A percentile compares a stretch with the other conserved stretches of the same genome.
Evolutionary conservation across 2,888 invertebrate species (phyloP).

Genomic region (Apodemia mormo): DNA sequence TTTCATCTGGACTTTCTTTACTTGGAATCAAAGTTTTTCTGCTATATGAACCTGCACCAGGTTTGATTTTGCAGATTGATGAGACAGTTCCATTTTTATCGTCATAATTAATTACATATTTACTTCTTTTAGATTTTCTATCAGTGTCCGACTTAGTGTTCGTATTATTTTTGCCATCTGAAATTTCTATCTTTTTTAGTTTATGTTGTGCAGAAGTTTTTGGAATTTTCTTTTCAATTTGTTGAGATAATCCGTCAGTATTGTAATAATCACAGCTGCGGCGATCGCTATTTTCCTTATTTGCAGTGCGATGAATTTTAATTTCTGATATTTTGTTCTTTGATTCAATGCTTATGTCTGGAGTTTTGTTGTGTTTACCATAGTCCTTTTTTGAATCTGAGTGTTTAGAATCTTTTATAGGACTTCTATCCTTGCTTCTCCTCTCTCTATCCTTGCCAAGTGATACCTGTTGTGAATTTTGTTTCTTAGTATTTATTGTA

Average conservation of each 20-base stretch:
- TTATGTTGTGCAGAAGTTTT: conserved; percentile 28
- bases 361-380: not conserved
- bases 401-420: not conserved
- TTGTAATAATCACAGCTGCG: not conserved
- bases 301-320: not conserved
- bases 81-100: conserved; percentile 76
- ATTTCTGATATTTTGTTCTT: conserved; percentile 8
- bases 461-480: not conserved
- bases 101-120: conserved; percentile 74
- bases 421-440: conserved; percentile 2
- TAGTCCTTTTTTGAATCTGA: not conserved
- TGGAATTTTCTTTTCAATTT: conserved; percentile 15
- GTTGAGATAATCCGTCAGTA: not conserved
- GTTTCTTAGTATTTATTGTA: not conserved
- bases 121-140: conserved; percentile 53
- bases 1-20: conserved; percentile 55
- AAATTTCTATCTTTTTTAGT: conserved; percentile 32
- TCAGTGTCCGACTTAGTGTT: conserved; percentile 41
- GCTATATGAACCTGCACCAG: conserved; percentile 51
- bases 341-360: not conserved
- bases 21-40: conserved; percentile 53
- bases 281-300: not conserved
- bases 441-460: not conserved
- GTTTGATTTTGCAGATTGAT: conserved; percentile 66
- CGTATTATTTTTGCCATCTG: conserved; percentile 30